A percentile compares a stretch with the other conserved stretches of the same genome.
Conservation (phyloP, 30 jellyfish, hydroid and myxozoan genomes). For the Hydra vulgaris region DNA sequence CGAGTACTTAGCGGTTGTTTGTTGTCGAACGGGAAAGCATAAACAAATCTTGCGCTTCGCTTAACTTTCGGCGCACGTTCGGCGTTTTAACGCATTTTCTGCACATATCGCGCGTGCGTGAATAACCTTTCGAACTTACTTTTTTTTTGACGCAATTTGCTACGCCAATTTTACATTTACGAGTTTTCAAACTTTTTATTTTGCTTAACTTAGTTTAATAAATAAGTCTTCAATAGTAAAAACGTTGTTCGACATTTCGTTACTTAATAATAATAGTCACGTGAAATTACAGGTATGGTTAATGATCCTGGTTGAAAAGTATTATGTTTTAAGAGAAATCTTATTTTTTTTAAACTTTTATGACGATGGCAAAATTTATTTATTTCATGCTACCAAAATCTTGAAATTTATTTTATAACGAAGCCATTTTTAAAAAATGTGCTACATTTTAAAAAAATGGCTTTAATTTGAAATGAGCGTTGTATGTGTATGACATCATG, state of each 20-base stretch:
- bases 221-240: background rate
- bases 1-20: conserved; percentile 8
- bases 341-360: background rate
- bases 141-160: conserved; percentile 2
- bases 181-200: background rate
- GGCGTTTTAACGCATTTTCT: conserved; percentile 10
- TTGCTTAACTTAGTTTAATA: background rate
- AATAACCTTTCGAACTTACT: conserved; percentile 7
- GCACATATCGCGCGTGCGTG: conserved; percentile 10
- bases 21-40: conserved; percentile 10
- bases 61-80: conserved; percentile 8
- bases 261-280: background rate
- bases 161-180: background rate
- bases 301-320: no score
- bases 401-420: background rate
- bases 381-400: background rate
- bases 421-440: background rate
- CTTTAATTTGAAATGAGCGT: background rate
- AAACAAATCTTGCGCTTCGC: conserved; percentile 15
- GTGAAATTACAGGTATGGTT: background rate
- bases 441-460: no score
- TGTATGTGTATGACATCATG: conserved; percentile 81
- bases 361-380: background rate
- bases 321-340: no score
- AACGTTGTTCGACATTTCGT: background rate